Base-by-base conservation (phyloP, 2,113 vertebrate species). In the Gymnarchus niloticus region DNA sequence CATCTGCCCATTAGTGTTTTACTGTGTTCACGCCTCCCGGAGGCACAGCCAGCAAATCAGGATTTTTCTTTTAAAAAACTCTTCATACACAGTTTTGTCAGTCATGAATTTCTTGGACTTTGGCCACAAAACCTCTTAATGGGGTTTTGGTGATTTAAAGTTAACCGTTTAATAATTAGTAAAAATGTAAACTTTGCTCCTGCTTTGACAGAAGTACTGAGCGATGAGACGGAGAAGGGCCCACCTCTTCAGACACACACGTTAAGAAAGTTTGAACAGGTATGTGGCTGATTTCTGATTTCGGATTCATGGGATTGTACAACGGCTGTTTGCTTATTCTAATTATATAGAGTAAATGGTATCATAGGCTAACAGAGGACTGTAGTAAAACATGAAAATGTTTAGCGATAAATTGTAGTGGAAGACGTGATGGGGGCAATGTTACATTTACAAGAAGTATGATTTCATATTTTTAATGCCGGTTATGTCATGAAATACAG, bases 211-310 rank as follows among this genome's bases (percentile, higher is more conserved):
- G 96, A 95, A 93, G 92, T 94, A 84, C 93, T 91, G 0, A 90
- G 91, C 3, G 92, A 91, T 8, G 92, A 90, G 23, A 91, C 90
- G 5, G 92, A 93, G 0, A 93, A 91, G 88, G 93, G 92, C 41
- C 92, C 93, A 1, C 92, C 92, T 19, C 84, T 94, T 3, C 96
- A 97, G 89, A 95, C 94, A 0, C 96, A 96, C 91, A 96, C 97
- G 87, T 91, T 98, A 80, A 87, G 96, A 87, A 96, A 96, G 90
- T 96, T 97, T 1, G 97, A 98, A 87, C 95, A 97, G 97, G 97
- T 98, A 93, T 90, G 92, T 83, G 23, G 33, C 25, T 28, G 9
- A 56, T 17, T 56, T 80, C 37, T 59, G 33, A 14, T 10, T n/a
- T 54, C 14, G 3, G 10, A 69, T 6, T 41, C 7, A 12, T 52